Percentiles rank a stretch among this genome's conserved stretches.
These are phyloP conservation scores for Drosophila kurseongensis DNA, from an alignment of 1,140 invertebrate species.

Conservation along the genomic window DNA sequence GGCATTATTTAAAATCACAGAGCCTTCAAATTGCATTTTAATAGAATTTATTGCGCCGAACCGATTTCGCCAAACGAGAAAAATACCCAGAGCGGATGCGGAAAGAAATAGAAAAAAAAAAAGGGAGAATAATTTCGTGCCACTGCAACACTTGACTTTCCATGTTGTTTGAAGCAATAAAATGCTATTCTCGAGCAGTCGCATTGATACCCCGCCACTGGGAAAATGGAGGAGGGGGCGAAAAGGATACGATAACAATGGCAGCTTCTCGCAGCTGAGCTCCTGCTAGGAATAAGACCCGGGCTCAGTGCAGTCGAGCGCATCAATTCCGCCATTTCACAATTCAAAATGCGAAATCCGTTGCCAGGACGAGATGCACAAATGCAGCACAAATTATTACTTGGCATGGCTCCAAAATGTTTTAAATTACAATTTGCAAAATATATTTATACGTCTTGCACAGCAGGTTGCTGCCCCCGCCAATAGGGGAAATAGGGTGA, in stretches of 20 bases:
- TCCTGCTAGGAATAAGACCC: conserved; percentile 3
- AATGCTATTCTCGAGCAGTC: conserved; percentile 71
- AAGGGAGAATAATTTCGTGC: conserved; percentile 56
- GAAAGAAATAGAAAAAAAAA: conserved; percentile 15
- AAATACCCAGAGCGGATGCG: conserved; percentile 23
- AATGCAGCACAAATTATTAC: conserved; percentile 75
- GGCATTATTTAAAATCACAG: conserved; percentile 81
- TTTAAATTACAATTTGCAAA: conserved; percentile 80
- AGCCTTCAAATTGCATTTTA: conserved; percentile 83
- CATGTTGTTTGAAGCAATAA: conserved; percentile 76
- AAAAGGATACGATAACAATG: conserved; percentile 68
- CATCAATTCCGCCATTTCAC: conserved; percentile 72
- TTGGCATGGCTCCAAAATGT: conserved; percentile 74
- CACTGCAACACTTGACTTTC: conserved; percentile 82
- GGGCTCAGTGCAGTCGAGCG: conserved; percentile 62
- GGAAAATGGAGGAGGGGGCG: conserved; percentile 19
- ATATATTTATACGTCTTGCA: conserved; percentile 45
- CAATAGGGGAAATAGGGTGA: not conserved
- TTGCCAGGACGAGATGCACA: conserved; percentile 57
- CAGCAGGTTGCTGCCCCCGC: conserved; percentile 16
- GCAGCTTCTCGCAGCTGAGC: conserved; percentile 23
- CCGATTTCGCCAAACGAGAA: conserved; percentile 49
- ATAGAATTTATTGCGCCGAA: conserved; percentile 81
- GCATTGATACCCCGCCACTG: conserved; percentile 45
- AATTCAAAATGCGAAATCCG: conserved; percentile 69